These are phyloP conservation scores for Abscondita cerata DNA, from an alignment of 2,888 invertebrate species.

Conservation along the genomic window DNA sequence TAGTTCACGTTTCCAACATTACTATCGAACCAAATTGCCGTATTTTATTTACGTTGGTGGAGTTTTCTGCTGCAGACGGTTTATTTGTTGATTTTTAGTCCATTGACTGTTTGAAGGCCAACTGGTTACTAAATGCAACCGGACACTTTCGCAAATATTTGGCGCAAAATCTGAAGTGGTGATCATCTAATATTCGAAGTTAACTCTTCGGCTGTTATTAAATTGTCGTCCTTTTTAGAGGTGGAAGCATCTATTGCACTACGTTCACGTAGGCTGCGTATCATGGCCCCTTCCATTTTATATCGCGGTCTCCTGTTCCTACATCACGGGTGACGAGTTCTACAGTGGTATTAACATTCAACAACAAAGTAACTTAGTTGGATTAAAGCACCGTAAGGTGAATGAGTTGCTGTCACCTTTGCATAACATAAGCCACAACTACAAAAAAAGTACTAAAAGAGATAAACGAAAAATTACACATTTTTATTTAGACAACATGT, in stretches of 20 bases:
- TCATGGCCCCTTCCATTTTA: slow-evolving; percentile 34
- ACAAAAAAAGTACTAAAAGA: neutral
- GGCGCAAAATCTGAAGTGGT: neutral
- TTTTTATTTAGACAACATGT: slow-evolving; percentile 11
- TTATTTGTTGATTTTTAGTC: no score
- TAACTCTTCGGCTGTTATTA: slow-evolving; percentile 13
- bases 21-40: no score
- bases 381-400: slow-evolving; percentile 42
- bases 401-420: slow-evolving; percentile 6
- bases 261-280: slow-evolving; percentile 29
- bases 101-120: neutral
- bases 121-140: neutral
- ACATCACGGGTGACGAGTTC: slow-evolving; percentile 40
- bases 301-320: slow-evolving; percentile 33
- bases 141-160: neutral
- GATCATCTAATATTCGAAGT: neutral
- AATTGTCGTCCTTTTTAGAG: no score
- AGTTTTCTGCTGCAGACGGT: no score
- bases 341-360: slow-evolving; percentile 39
- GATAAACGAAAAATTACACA: slow-evolving; percentile 11
- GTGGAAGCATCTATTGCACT: neutral
- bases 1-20: no score
- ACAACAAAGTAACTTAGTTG: slow-evolving; percentile 41
- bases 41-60: no score
- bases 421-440: neutral